Percentiles rank a stretch among this genome's conserved stretches.
Evolutionary conservation across 2,888 invertebrate genomes (phyloP).

Genomic region (Neoscelio sp.): DNA sequence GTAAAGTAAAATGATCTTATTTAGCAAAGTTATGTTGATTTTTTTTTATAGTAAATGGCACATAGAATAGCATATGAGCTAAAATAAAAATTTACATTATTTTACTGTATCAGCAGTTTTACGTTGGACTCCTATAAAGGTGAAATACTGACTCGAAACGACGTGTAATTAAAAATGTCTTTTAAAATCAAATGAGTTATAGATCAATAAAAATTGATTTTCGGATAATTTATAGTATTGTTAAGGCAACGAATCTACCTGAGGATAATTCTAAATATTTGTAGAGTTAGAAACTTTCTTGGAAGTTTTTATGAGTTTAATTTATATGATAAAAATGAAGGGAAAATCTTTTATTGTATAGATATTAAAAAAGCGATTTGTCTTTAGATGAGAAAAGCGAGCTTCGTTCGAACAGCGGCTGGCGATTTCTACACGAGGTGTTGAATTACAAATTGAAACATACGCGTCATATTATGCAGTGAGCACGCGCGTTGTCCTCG

Average conservation of each 20-base stretch:
- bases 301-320: no score
- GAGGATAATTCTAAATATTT: neutral
- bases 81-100: no score
- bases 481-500: slow-evolving; percentile 70
- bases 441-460: slow-evolving; percentile 81
- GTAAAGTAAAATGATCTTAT: no score
- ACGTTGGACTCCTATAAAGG: neutral
- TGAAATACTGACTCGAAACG: neutral
- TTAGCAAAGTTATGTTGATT: neutral
- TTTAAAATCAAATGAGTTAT: slow-evolving; percentile 14
- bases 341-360: no score
- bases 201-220: slow-evolving; percentile 12
- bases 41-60: no score
- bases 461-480: slow-evolving; percentile 67
- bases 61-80: no score
- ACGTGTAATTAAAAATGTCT: slow-evolving; percentile 16
- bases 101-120: no score
- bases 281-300: no score
- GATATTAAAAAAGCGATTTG: no score
- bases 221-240: neutral
- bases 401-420: slow-evolving; percentile 21
- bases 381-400: no score
- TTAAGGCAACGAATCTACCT: neutral
- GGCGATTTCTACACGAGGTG: slow-evolving; percentile 72
- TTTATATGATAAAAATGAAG: no score